Evolutionary conservation across 2,888 invertebrate genomes (phyloP), one percentile per base, ranked within the genome.

Genomic region (Leptopilina drosophilae): DNA sequence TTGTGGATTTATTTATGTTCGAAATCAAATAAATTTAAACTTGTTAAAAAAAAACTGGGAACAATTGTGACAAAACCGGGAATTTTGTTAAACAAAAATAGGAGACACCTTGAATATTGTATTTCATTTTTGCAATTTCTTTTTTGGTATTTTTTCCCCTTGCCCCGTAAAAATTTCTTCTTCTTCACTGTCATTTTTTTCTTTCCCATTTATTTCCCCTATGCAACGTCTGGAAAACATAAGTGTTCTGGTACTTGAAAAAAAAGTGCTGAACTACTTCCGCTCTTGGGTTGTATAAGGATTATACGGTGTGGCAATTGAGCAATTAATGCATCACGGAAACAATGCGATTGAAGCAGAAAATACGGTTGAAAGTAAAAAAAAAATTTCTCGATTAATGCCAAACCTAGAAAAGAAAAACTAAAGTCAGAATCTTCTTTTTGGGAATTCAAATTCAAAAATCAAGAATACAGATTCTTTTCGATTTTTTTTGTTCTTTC

Each of bases 311-410:
- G 85, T 86, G 85, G 86, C 88, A 90, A 90, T 90, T 89, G 90
- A 87, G 90, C 90, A 91, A 91, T 91, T 90, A 91, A 90, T 89
- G 88, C 89, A 87, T 88, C 87, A 87, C 85, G 85, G 87, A 85
- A 87, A 89, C 88, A 89, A 90, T 90, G 53, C 46, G 88, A 88
- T 87, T 87, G 87, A 85, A 85, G 81, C 84, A 84, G 12, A 9
- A 49, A 49, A 49, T 85, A 85, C 82, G 87, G 87, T 80, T 85
- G 85, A 84, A 84, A 84, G 86, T 78, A 82, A 78, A 49, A 82
- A 83, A 82, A 78, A 49, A 82, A 83, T 80, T 82, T 78, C 77
- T 79, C 67, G 79, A 83, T 15, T 40, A n/a, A 75, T 59, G 7
- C 75, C 8, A 33, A 33, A 33, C 33, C 33, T 20, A 33, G 5